Evolutionary conservation across 30 jellyfish, hydroid and myxozoan genomes (phyloP).

Genomic region (Hydra vulgaris): DNA sequence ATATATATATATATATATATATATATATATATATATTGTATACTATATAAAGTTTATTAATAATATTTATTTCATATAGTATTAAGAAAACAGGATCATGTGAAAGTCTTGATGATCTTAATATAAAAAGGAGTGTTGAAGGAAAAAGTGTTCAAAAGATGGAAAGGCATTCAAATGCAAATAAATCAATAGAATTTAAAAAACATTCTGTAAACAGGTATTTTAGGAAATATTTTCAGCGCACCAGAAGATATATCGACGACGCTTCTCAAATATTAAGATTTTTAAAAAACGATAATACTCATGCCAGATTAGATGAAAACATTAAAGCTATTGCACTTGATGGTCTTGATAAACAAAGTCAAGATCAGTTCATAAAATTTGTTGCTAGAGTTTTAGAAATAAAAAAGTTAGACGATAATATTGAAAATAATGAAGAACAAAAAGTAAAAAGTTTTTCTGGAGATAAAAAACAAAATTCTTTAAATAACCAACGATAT

Average conservation of each 20-base stretch:
- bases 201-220: neutral
- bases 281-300: neutral
- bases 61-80: neutral
- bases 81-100: neutral
- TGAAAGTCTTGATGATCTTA: neutral
- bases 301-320: neutral
- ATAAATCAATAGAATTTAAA: too few relatives aligned
- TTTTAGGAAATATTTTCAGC: neutral
- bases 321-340: neutral
- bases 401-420: neutral
- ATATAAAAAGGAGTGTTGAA: neutral
- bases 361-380: neutral
- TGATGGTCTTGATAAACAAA: slow-evolving; percentile 10
- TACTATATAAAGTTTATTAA: too few relatives aligned
- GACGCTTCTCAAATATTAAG: neutral
- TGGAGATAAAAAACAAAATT: neutral
- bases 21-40: too few relatives aligned
- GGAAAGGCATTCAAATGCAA: neutral
- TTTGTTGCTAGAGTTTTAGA: neutral
- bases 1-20: too few relatives aligned
- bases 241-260: neutral
- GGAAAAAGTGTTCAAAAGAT: neutral
- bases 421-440: neutral
- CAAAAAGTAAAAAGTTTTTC: neutral
- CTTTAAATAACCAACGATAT: neutral